Conservation (phyloP, 2,797 vertebrate genomes). For the Danio tinwini region DNA sequence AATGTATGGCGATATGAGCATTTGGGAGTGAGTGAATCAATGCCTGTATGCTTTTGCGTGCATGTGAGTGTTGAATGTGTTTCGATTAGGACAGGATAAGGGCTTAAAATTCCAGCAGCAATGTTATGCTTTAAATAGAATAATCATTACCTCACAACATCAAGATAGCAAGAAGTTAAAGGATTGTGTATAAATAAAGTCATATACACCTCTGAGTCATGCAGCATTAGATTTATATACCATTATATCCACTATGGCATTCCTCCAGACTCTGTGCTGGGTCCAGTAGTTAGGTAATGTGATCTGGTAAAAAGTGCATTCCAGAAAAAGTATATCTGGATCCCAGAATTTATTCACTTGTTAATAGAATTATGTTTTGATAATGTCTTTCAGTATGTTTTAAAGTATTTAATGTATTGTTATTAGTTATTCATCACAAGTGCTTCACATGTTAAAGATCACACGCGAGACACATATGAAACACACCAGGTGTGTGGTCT, state of each 20-base stretch:
- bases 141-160: not conserved
- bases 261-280: slow-evolving; percentile 3
- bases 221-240: not conserved
- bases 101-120: not conserved
- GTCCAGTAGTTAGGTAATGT: not conserved
- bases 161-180: not conserved
- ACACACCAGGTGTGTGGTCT: too few species aligned
- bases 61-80: slow-evolving; percentile 22
- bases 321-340: too few species aligned
- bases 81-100: slow-evolving; percentile 17
- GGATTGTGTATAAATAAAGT: not conserved
- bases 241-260: not conserved
- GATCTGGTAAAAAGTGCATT: not conserved
- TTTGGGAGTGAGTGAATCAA: slow-evolving; percentile 37
- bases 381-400: not conserved
- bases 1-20: slow-evolving; percentile 23
- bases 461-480: too few species aligned
- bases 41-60: not conserved
- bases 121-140: slow-evolving; percentile 19
- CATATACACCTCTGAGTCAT: not conserved
- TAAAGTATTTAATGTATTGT: too few species aligned
- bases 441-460: too few species aligned
- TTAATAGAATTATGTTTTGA: not conserved
- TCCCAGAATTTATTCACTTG: not conserved
- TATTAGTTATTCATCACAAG: too few species aligned